A percentile compares a stretch with the other conserved stretches of the same genome.
Conservation (phyloP, 2,888 invertebrate species). For the Diadegma fenestrale region DNA sequence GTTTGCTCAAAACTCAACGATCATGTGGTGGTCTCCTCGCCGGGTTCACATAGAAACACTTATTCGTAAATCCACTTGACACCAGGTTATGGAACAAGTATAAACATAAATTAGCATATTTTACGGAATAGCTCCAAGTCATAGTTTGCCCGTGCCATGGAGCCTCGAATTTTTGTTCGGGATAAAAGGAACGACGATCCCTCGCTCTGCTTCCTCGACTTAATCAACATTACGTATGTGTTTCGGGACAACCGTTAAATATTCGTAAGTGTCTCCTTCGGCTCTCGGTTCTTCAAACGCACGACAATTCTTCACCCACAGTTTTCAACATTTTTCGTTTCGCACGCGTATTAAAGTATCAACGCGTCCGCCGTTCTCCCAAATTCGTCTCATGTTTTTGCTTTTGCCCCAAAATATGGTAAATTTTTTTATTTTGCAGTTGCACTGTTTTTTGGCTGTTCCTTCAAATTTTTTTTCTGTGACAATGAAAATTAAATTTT, state of each 20-base stretch:
- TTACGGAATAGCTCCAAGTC: constrained; percentile 49
- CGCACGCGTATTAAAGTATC: neutral
- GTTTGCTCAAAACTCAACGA: neutral
- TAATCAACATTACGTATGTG: neutral
- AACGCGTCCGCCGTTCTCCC: neutral
- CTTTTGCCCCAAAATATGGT: neutral
- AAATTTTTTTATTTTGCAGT: too few species aligned
- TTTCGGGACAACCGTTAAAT: constrained; percentile 8
- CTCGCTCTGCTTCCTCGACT: neutral
- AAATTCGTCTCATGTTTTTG: neutral
- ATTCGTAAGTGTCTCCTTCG: neutral
- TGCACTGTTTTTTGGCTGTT: too few species aligned
- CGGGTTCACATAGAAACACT: constrained; percentile 48
- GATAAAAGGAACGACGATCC: neutral
- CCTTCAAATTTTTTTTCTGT: too few species aligned
- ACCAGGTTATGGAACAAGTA: constrained; percentile 38
- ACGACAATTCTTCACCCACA: neutral
- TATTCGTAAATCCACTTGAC: constrained; percentile 29
- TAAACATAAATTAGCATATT: constrained; percentile 61
- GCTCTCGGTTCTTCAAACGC: neutral
- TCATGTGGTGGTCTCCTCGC: too few species aligned
- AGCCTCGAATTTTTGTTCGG: neutral
- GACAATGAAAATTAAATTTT: too few species aligned
- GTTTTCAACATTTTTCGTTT: constrained; percentile 21
- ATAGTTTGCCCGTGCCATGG: constrained; percentile 3